phyloP scores from a whole-genome alignment of 2,113 vertebrate species.

The Noturus placidus region DNA sequence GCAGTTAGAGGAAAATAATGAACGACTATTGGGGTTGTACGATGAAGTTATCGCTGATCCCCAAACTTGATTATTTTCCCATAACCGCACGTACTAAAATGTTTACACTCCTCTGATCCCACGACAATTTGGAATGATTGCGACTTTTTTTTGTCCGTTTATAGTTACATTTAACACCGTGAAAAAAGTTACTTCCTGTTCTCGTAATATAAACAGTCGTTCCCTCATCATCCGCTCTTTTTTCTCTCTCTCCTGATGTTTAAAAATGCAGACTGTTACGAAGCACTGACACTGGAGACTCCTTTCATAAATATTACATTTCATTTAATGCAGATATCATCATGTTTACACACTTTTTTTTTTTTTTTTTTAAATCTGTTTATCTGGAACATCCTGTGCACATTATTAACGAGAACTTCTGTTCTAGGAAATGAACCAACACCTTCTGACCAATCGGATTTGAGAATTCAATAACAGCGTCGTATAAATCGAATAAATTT shows the following conservation, averaged over 20 bases:
- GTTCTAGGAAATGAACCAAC: not conserved
- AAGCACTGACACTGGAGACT: not conserved
- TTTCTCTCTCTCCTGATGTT: too few relatives aligned
- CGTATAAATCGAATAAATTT: not conserved
- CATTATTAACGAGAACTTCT: not conserved
- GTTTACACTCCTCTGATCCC: not conserved
- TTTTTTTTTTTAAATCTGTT: not conserved
- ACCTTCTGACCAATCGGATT: slow-evolving; percentile 4
- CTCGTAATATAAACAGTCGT: not conserved
- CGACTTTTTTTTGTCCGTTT: not conserved
- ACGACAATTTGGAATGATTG: not conserved
- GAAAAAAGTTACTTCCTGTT: not conserved
- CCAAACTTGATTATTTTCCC: not conserved
- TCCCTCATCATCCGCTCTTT: too few relatives aligned
- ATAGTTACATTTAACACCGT: not conserved
- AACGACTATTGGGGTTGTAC: not conserved
- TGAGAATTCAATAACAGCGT: not conserved
- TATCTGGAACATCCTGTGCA: not conserved
- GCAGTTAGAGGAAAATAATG: not conserved
- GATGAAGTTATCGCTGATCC: not conserved
- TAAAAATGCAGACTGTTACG: not conserved
- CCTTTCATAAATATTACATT: not conserved
- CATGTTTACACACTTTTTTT: not conserved
- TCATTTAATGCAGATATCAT: not conserved
- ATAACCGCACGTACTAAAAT: not conserved